phyloP scores from a whole-genome alignment of 2,888 invertebrate genomes.

The Belgica antarctica region DNA sequence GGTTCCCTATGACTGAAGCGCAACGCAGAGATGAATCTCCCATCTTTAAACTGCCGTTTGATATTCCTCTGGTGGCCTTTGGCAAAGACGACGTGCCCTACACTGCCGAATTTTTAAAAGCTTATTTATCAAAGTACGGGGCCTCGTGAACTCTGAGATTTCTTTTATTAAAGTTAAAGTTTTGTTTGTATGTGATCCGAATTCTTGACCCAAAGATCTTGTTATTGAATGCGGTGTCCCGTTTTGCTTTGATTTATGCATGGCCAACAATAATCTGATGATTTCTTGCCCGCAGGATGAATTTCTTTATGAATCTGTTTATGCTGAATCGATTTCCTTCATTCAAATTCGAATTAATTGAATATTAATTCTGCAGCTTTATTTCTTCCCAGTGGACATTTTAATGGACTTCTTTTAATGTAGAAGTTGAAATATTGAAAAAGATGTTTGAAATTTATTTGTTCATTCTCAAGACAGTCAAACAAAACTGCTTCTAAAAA shows the following conservation, averaged over 20 bases:
- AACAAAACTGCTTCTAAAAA: no score
- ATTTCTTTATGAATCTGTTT: neutral
- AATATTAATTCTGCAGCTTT: constrained; percentile 4
- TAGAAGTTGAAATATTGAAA: no score
- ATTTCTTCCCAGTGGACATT: neutral
- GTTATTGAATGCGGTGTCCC: neutral
- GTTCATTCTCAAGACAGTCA: no score
- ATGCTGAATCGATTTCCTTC: neutral
- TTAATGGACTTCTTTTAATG: no score
- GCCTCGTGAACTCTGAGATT: neutral
- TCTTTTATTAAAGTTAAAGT: neutral
- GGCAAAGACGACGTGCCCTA: constrained; percentile 67
- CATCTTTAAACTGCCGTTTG: constrained; percentile 64
- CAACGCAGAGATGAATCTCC: constrained; percentile 44
- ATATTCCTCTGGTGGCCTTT: constrained; percentile 76
- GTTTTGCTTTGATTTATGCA: constrained; percentile 5
- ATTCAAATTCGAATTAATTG: constrained; percentile 4
- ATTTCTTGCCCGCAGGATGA: neutral
- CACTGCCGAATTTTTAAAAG: constrained; percentile 60
- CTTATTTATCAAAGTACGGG: neutral
- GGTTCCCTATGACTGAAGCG: constrained; percentile 26
- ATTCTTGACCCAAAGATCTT: neutral
- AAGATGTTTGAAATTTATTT: no score
- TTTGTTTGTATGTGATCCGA: neutral
- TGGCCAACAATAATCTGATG: neutral